A percentile compares a stretch with the other conserved stretches of the same genome.
Evolutionary conservation across 2,797 vertebrate genomes (phyloP).

Genomic region (Ctenopoma kingsleyae): DNA sequence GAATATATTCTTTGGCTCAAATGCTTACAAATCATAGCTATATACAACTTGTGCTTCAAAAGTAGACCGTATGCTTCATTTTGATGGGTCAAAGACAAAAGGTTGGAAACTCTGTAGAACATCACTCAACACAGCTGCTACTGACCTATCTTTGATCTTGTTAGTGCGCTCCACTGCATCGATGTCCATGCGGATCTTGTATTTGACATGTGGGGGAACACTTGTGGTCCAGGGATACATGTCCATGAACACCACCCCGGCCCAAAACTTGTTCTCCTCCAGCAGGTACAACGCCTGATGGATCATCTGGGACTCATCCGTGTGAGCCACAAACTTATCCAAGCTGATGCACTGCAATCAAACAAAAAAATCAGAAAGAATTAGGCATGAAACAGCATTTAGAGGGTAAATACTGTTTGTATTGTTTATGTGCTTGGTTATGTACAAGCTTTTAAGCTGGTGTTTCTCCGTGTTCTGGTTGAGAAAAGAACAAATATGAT

Average conservation of each 20-base stretch:
- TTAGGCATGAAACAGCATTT: neutral
- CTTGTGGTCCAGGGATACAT: constrained; percentile 85
- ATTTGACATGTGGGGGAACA: constrained; percentile 89
- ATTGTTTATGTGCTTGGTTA: neutral
- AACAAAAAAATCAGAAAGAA: neutral
- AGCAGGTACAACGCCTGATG: constrained; percentile 88
- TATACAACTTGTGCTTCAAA: neutral
- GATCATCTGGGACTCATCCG: constrained; percentile 90
- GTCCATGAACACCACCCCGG: constrained; percentile 91
- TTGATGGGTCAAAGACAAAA: constrained; percentile 81
- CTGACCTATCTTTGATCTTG: constrained; percentile 95
- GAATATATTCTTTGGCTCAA: neutral
- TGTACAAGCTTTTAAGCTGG: neutral
- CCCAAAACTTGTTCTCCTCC: constrained; percentile 94
- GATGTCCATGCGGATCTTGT: constrained; percentile 97
- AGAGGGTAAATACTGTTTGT: neutral
- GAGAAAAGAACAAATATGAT: no score
- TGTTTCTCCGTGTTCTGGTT: no score
- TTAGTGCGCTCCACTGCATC: constrained; percentile 95
- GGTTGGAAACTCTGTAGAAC: constrained; percentile 25
- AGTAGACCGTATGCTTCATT: neutral
- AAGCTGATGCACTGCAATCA: constrained; percentile 89
- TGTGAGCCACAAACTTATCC: constrained; percentile 93
- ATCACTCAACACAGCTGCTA: constrained; percentile 69
- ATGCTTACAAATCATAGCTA: neutral